A percentile compares a stretch with the other conserved stretches of the same genome.
phyloP scores from a whole-genome alignment of 2,888 invertebrate genomes.

The Cerceris rybyensis region DNA sequence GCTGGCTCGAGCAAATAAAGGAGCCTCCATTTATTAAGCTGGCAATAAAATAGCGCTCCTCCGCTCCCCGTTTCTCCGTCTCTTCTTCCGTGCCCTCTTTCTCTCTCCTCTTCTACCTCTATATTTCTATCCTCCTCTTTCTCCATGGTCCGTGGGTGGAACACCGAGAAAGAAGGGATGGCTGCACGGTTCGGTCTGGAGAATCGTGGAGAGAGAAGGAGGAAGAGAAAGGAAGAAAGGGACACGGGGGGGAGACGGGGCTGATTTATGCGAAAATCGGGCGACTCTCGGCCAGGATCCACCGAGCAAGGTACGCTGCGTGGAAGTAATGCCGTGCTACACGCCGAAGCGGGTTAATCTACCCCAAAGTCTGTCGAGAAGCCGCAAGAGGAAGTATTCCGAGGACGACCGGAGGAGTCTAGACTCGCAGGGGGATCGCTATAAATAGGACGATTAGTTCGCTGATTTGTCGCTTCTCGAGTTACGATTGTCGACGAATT shows the following conservation, averaged over 20 bases:
- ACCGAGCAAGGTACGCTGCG: slow-evolving; percentile 66
- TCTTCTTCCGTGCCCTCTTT: slow-evolving; percentile 63
- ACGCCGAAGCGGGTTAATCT: slow-evolving; percentile 70
- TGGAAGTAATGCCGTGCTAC: slow-evolving; percentile 71
- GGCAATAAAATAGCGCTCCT: slow-evolving; percentile 79
- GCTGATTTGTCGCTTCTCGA: slow-evolving; percentile 42
- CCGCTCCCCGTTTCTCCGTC: slow-evolving; percentile 66
- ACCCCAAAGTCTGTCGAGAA: slow-evolving; percentile 68
- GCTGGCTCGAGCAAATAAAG: slow-evolving; percentile 77
- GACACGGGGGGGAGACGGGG: slow-evolving; percentile 66
- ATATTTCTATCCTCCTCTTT: slow-evolving; percentile 32
- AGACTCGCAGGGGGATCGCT: slow-evolving; percentile 35
- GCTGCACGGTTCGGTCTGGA: slow-evolving; percentile 39
- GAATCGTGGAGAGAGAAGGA: slow-evolving; percentile 47
- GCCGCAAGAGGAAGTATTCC: slow-evolving; percentile 57
- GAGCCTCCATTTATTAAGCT: slow-evolving; percentile 80
- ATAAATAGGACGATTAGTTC: slow-evolving; percentile 58
- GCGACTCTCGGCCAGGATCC: slow-evolving; percentile 70
- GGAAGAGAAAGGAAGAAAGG: slow-evolving; percentile 46
- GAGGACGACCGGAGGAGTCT: slow-evolving; percentile 38
- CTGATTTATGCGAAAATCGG: slow-evolving; percentile 80
- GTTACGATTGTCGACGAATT: slow-evolving; percentile 41
- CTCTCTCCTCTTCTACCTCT: slow-evolving; percentile 47
- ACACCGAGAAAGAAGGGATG: slow-evolving; percentile 52
- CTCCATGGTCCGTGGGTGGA: slow-evolving; percentile 72